These are phyloP conservation scores for Salpingus planirostris DNA, from an alignment of 2,888 invertebrate genomes.

Conservation along the genomic window DNA sequence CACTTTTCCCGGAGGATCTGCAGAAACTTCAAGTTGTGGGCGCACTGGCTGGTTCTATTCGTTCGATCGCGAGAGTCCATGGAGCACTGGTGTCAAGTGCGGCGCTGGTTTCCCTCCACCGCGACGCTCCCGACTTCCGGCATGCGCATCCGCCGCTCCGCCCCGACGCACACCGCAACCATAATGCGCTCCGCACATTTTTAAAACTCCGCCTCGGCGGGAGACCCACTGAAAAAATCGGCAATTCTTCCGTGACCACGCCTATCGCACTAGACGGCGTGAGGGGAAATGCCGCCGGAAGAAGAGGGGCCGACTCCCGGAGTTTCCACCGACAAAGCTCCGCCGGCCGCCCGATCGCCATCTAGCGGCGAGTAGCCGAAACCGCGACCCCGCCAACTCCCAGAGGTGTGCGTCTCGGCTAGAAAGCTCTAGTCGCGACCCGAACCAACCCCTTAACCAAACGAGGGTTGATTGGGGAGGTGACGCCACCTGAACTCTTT, in stretches of 20 bases:
- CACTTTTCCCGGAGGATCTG: too few species aligned
- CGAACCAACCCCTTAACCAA: too few species aligned
- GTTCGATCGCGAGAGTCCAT: constrained; percentile 18
- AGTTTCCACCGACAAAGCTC: background rate
- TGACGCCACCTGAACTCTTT: too few species aligned
- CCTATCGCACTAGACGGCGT: constrained; percentile 20
- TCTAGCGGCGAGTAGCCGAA: constrained; percentile 17
- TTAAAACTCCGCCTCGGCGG: constrained; percentile 38
- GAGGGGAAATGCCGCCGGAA: constrained; percentile 21
- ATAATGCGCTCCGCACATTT: constrained; percentile 34
- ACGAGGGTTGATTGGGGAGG: too few species aligned
- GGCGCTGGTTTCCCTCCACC: constrained; percentile 25
- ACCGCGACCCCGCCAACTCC: background rate
- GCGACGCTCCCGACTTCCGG: constrained; percentile 33
- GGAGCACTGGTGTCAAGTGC: constrained; percentile 25
- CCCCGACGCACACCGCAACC: constrained; percentile 32
- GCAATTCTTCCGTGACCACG: constrained; percentile 31
- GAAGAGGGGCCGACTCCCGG: too few species aligned
- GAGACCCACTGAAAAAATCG: constrained; percentile 33
- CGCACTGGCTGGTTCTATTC: background rate
- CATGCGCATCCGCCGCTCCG: constrained; percentile 34
- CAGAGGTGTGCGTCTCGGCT: constrained; percentile 4
- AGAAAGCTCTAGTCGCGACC: too few species aligned
- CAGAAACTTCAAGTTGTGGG: too few species aligned
- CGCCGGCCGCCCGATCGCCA: constrained; percentile 19